Base-by-base conservation (phyloP, 1,140 invertebrate species). In the Conus betulinus region DNA sequence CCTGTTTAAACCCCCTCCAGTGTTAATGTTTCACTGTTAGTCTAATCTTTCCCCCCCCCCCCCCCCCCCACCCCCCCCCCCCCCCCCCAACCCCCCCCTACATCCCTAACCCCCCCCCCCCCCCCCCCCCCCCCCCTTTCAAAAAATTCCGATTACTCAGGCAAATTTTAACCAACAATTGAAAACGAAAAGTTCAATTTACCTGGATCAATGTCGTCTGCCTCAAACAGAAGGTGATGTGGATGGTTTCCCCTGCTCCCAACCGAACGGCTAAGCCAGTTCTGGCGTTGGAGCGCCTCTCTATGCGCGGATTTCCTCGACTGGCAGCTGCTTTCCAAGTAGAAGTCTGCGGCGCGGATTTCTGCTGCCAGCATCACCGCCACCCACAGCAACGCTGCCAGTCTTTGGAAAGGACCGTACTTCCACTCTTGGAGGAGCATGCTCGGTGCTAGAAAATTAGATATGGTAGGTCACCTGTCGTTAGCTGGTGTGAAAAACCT, bases 211-310 rank as follows among this genome's bases (percentile, higher is more conserved):
- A 85, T 5, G 90, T 89, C 27, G 88, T 85, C 53, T 90, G 76
- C 63, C 89, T 57, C 15, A 91, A 74, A 83, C 91, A 92, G n/a
- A 92, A 90, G 60, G 89, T 88, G 20, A 92, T 83, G 1, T 88
- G 87, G 20, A 92, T 23, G 20, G 85, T 88, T 55, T 89, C 87
- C 11, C 83, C 83, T 6, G 74, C 57, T 57, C 57, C 82, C 76
- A 92, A 52, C 11, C 87, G 79, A 4, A 92, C 88, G 6, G 87
- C 85, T 57, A 88, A 87, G 11, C 90, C 89, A 17, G 60, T 78
- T 0, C 89, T 88, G 4, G 91, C 78, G 20, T 88, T 89, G 25
- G 89, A 79, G 5, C 91, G 74, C 17, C 82, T 20, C 60, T 71
- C n/a, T 2, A 90, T 81, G 25, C 55, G 39, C 67, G 84, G 89